Percentiles rank a stretch among this genome's conserved stretches.
Evolutionary conservation across 2,888 invertebrate genomes (phyloP).

Genomic region (Apodemia hepburni): DNA sequence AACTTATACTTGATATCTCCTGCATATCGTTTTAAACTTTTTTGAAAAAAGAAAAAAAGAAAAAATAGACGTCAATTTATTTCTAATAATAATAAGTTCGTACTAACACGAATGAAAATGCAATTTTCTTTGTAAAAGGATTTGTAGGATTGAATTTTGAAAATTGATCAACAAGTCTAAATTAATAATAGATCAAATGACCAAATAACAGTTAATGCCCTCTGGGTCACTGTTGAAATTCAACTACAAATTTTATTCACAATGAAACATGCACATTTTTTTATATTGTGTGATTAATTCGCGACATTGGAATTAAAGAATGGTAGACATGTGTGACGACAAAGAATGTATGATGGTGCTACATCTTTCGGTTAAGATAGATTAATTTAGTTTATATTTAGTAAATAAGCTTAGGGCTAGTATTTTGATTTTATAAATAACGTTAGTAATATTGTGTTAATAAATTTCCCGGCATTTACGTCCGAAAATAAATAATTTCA

Average conservation of each 20-base stretch:
- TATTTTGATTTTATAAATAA: slow-evolving; percentile 17
- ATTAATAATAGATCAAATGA: background rate
- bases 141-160: background rate
- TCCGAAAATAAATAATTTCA: slow-evolving; percentile 20
- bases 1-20: background rate
- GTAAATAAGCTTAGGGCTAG: slow-evolving; percentile 14
- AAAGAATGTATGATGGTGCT: slow-evolving; percentile 39
- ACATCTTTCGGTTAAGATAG: slow-evolving; percentile 35
- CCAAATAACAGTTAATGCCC: background rate
- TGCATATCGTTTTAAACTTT: slow-evolving; percentile 36
- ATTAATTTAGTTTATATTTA: slow-evolving; percentile 26
- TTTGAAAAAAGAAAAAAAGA: slow-evolving; percentile 22
- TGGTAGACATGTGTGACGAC: slow-evolving; percentile 21
- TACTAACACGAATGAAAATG: background rate
- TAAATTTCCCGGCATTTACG: slow-evolving; percentile 24
- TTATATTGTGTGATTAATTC: background rate
- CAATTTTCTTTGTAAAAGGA: background rate
- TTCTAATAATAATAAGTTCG: slow-evolving; percentile 7
- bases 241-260: background rate
- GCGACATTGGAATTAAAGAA: background rate
- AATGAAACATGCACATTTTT: background rate
- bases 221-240: background rate
- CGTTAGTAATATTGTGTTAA: slow-evolving; percentile 14
- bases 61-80: slow-evolving; percentile 24
- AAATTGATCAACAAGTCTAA: background rate